phyloP scores from a whole-genome alignment of 2,797 vertebrate genomes.

The Tauraco hartlaubi region DNA sequence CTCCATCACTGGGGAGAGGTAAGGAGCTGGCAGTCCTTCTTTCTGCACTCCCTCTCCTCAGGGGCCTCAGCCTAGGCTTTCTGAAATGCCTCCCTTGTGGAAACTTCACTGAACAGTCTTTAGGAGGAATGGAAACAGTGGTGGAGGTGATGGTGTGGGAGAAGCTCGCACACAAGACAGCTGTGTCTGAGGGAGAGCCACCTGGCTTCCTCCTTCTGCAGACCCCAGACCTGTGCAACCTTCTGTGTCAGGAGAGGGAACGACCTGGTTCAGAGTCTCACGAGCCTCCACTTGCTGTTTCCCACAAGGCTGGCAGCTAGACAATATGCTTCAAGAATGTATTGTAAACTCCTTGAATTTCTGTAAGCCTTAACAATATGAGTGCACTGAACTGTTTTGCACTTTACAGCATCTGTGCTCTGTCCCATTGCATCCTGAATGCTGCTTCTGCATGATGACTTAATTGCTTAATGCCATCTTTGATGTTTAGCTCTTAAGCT shows the following conservation, averaged over 20 bases:
- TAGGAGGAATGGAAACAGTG: background rate
- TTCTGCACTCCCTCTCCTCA: background rate
- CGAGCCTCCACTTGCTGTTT: background rate
- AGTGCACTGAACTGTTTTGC: background rate
- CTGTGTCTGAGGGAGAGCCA: background rate
- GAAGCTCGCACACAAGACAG: accelerated
- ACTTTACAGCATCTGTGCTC: background rate
- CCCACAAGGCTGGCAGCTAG: background rate
- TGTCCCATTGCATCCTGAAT: background rate
- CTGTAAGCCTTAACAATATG: background rate
- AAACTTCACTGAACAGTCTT: background rate
- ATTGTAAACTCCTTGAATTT: background rate
- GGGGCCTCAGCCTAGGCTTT: background rate
- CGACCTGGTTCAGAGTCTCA: background rate
- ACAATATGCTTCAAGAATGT: background rate
- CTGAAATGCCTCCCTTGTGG: background rate
- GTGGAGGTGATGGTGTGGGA: background rate
- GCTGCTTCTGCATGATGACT: background rate
- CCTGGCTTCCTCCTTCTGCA: background rate
- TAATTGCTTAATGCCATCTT: background rate
- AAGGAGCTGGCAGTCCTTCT: background rate
- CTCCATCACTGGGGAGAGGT: accelerated
- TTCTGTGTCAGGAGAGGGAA: background rate
- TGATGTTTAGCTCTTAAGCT: background rate
- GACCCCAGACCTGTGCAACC: background rate